Evolutionary conservation across 2,888 invertebrate genomes (phyloP), one percentile per base, ranked within the genome.

Genomic region (Toxonevra muliebris): DNA sequence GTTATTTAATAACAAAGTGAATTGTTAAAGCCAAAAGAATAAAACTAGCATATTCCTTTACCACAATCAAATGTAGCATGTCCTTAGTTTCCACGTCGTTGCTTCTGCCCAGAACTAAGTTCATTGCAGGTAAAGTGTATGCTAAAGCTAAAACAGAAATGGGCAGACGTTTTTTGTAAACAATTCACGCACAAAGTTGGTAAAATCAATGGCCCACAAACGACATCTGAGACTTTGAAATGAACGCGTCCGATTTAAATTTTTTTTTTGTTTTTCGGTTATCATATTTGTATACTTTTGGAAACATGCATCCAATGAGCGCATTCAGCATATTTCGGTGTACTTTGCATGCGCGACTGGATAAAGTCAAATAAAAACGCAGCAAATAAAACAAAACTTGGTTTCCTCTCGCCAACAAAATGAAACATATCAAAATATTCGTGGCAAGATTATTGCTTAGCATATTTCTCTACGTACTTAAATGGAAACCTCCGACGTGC

Each of bases 101-200:
- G 77, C 74, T 76, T 79, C 84, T 83, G 83, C 83, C 83, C 83
- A 82, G 83, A 81, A 79, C 83, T 82, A 82, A 83, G 84, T 81
- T 80, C 83, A 78, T 80, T 77, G 67, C 69, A 74, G 76, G 79
- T 77, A 80, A 80, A 78, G 80, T 77, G 59, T 58, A 52, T 65
- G 58, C 30, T 30, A 30, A 30, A 30, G 30, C 30, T 30, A 30
- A 30, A 30, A 43, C 65, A 61, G 70, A 80, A 79, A 80, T 83
- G 83, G 82, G 83, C 83, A 84, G 82, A 83, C 83, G 83, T 83
- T 83, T 83, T 83, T 83, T 83, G 83, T 83, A 83, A 83, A 83
- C 79, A 81, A 80, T 83, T 83, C 83, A 83, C 83, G 83, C 83
- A 83, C 83, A 83, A 83, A 83, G 79, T 71, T 82, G 83, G 82